phyloP scores from a whole-genome alignment of 2,797 vertebrate species.

The Bryconaethiops microstoma region DNA sequence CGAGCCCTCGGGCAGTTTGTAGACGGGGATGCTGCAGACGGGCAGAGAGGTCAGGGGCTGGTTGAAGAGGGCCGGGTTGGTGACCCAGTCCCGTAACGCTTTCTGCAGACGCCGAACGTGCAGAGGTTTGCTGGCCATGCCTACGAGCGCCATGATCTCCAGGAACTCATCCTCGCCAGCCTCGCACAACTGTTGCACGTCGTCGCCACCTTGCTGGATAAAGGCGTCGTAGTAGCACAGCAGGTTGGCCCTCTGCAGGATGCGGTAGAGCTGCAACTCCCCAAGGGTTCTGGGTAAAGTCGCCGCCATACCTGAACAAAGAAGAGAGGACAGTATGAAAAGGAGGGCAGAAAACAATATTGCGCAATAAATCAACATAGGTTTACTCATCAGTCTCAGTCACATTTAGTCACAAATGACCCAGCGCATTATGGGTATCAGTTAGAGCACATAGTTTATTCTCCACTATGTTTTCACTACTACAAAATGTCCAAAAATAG shows the following conservation, averaged over 20 bases:
- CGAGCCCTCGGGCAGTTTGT: constrained; percentile 93
- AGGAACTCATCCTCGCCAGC: constrained; percentile 98
- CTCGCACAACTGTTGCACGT: constrained; percentile 98
- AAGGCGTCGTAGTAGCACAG: constrained; percentile 99
- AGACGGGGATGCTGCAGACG: constrained; percentile 97
- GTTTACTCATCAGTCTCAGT: too few species aligned
- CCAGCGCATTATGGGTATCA: too few species aligned
- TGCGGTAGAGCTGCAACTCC: constrained; percentile 96
- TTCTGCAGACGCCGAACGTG: constrained; percentile 96
- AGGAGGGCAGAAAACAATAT: background rate
- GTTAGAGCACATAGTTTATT: too few species aligned
- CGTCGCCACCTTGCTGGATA: constrained; percentile 97
- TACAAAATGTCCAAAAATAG: background rate
- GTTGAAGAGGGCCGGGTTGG: constrained; percentile 95
- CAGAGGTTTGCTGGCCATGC: constrained; percentile 98
- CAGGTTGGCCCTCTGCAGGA: constrained; percentile 95
- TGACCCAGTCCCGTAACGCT: constrained; percentile 96
- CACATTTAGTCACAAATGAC: too few species aligned
- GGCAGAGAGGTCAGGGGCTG: constrained; percentile 94
- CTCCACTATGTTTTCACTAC: background rate
- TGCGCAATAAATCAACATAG: too few species aligned
- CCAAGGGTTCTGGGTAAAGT: constrained; percentile 95
- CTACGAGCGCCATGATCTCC: constrained; percentile 98
- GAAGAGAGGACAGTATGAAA: background rate
- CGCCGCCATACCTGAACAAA: constrained; percentile 86